Evolutionary conservation across 1,140 invertebrate species (phyloP), one percentile per base, ranked within the genome.

Genomic region (Danaus plexippus): DNA sequence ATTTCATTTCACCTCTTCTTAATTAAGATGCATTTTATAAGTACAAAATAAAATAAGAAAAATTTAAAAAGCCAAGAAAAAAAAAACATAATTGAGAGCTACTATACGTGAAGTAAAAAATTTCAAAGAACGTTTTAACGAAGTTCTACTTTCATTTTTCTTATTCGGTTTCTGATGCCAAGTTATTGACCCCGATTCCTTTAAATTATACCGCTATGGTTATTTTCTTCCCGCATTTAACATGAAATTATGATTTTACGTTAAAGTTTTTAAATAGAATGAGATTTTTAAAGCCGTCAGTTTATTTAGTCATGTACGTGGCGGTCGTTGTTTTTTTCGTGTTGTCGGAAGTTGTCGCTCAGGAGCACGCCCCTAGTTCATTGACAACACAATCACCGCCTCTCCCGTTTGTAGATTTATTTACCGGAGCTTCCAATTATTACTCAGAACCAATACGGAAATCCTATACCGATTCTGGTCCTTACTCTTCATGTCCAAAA

Each of bases 241-340:
- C 66, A 72, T 69, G 66, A 78, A 81, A 81, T 85, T 69, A 43
- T 32, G 74, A 85, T 85, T 85, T 82, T 73, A 85, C 69, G 74
- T 71, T 61, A 62, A 69, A 85, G 67, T 71, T 84, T 75, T 81
- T 82, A 85, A 77, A 77, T 63, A 64, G 66, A 71, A 67, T 59
- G 59, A 63, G 63, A 11, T 55, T 53, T 65, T 63, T 71, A 67
- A 72, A 64, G 73, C 67, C 73, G 70, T 78, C 83, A 86, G 80
- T 86, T 66, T 66, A 66, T 69, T 74, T 63, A 73, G 69, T 72
- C 71, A 87, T 85, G 81, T 69, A 80, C 61, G 68, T 69, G 43
- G 54, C 63, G 54, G 52, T 75, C 57, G 80, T 70, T 68, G 71
- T 82, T 71, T 57, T 85, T 72, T 76, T 71, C 62, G 69, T 76